Evolutionary conservation across 2,797 vertebrate genomes (phyloP), one percentile per base, ranked within the genome.

Genomic region (Eospalax fontanierii): DNA sequence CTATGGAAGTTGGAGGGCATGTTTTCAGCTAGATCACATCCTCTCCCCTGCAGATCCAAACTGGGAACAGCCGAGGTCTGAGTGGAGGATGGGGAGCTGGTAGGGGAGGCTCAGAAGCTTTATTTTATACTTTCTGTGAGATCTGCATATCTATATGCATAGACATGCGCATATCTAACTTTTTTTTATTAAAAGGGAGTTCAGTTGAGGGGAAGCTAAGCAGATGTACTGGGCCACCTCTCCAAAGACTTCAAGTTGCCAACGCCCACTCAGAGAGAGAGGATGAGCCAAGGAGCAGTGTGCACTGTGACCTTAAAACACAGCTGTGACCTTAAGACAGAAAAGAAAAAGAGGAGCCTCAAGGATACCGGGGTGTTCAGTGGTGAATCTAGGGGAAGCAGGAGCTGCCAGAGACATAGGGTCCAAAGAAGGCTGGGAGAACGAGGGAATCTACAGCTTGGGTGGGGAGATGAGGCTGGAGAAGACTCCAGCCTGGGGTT

Each of bases 1-100:
- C 0, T 0, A 0, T 26, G 30, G 57, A 6, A 2, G 82, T 28
- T 0, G 21, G 11, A 28, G 68, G 68, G n/a, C n/a, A 18, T 70
- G 68, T 70, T 35, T n/a, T 35, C 63, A 74, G 63, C 0, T 5
- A 50, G 28, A 16, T 70, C 28, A 0, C 1, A 3, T n/a, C 12
- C 90, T 35, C 65, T 9, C 2, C 35, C 18, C 50, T 18, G 24
- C 18, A 11, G 50, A 8, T 21, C 70, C 12, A 26, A n/a, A 16
- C 8, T 0, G 14, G 54, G 68, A 68, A 3, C 75, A 61, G 93
- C 78, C 63, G 68, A 59, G 43, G 65, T 21, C 61, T 40, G 33
- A 38, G 43, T 6, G 86, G 21, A 18, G 84, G 84, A 40, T 40
- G 50, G 63, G 4, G 79, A 50, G n/a, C n/a, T n/a, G 6, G 57